Conservation (phyloP, 2,797 vertebrate species). For the Morus bassanus region DNA sequence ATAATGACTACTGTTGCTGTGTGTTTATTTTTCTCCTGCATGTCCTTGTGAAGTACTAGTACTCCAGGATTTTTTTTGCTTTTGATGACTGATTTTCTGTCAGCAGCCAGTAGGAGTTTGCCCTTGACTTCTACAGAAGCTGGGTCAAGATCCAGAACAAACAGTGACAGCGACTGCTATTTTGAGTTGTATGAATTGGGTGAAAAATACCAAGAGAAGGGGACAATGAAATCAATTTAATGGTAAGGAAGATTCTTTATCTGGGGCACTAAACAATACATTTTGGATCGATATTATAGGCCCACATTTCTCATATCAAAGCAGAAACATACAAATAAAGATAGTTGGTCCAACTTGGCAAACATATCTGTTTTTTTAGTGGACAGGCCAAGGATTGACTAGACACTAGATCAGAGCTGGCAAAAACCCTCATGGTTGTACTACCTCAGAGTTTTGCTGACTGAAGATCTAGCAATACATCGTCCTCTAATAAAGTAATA, state of each 20-base stretch:
- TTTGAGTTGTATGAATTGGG: not conserved
- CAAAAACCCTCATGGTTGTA: not conserved
- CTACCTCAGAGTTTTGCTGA: not conserved
- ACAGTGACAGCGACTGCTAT: not conserved
- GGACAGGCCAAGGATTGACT: conserved; percentile 2
- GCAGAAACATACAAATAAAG: not conserved
- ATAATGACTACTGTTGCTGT: not conserved
- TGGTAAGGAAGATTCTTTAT: not conserved
- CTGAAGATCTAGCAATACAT: not conserved
- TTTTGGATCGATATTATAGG: not conserved
- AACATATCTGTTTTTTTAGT: not conserved
- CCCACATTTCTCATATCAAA: not conserved
- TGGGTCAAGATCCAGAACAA: conserved; percentile 23
- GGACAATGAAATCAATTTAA: not conserved
- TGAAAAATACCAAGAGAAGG: not conserved
- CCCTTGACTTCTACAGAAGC: conserved; percentile 16
- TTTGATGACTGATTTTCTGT: not conserved
- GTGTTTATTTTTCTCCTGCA: not conserved
- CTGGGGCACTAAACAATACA: not conserved
- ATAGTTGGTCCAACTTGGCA: not conserved
- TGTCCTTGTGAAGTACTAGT: not conserved
- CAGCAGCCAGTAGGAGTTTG: not conserved
- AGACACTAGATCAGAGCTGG: conserved; percentile 16
- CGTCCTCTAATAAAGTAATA: not conserved
- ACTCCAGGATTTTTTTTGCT: not conserved